These are phyloP conservation scores for Morone saxatilis DNA, from an alignment of 2,113 vertebrate species.

Conservation along the genomic window DNA sequence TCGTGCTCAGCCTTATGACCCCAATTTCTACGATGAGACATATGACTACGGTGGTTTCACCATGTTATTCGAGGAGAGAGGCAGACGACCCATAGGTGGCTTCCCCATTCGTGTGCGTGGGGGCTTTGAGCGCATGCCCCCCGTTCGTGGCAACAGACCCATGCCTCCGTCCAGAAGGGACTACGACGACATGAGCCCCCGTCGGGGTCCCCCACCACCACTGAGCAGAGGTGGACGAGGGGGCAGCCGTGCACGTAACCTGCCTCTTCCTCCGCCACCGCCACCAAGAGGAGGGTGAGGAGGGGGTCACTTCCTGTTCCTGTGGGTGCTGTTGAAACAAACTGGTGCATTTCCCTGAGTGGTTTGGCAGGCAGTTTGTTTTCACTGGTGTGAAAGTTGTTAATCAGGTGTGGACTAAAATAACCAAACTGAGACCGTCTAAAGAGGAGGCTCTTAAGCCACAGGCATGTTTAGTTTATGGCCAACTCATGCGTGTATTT, in stretches of 20 bases:
- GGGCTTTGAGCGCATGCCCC: conserved; percentile 94
- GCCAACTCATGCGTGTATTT: too few species aligned
- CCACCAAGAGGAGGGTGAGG: conserved; percentile 96
- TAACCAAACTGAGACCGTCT: not conserved
- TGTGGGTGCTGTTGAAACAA: not conserved
- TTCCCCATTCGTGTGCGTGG: conserved; percentile 94
- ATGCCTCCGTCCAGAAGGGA: conserved; percentile 93
- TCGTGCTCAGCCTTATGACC: conserved; percentile 95
- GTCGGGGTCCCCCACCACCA: conserved; percentile 93
- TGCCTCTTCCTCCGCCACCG: conserved; percentile 95
- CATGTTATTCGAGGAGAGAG: conserved; percentile 95
- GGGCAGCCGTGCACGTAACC: conserved; percentile 93
- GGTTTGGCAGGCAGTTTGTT: not conserved
- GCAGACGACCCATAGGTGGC: conserved; percentile 92
- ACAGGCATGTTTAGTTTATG: too few species aligned
- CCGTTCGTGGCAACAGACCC: conserved; percentile 89
- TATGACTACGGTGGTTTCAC: conserved; percentile 99
- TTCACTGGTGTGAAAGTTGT: not conserved
- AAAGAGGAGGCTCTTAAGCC: not conserved
- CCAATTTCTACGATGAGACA: conserved; percentile 98
- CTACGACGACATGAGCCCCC: conserved; percentile 97
- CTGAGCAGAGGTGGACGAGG: conserved; percentile 88
- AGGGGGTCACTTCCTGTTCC: not conserved
- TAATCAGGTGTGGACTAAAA: not conserved
- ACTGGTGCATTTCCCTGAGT: not conserved